phyloP scores from a whole-genome alignment of 2,113 vertebrate species.

The Dolichotis patagonum region DNA sequence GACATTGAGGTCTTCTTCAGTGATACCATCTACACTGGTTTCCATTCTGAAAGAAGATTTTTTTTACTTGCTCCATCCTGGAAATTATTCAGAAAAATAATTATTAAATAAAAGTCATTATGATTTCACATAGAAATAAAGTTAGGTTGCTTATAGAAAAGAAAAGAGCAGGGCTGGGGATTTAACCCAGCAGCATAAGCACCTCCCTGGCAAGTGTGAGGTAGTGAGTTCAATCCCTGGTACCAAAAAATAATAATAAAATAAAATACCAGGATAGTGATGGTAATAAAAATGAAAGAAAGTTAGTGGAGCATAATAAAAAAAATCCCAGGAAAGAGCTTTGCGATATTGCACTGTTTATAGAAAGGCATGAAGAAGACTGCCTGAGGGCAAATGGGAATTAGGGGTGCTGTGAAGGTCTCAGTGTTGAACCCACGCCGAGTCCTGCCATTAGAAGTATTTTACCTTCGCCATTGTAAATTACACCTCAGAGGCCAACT shows the following conservation, averaged over 20 bases:
- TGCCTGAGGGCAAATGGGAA: not conserved
- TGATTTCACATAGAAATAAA: slow-evolving; percentile 2
- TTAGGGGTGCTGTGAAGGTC: too few relatives aligned
- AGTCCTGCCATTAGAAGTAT: not conserved
- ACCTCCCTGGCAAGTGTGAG: too few relatives aligned
- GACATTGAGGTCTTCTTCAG: not conserved
- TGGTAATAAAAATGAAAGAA: too few relatives aligned
- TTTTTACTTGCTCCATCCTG: not conserved
- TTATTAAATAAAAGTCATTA: not conserved
- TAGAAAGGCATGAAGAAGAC: not conserved
- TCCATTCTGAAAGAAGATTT: not conserved
- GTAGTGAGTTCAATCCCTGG: too few relatives aligned
- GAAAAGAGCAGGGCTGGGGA: not conserved
- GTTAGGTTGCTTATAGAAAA: not conserved
- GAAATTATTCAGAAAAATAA: not conserved
- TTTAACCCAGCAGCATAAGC: too few relatives aligned
- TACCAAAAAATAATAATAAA: too few relatives aligned
- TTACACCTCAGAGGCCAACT: not conserved
- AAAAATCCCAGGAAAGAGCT: not conserved
- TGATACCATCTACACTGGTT: not conserved
- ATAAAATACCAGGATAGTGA: too few relatives aligned
- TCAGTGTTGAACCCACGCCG: not conserved
- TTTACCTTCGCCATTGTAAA: not conserved
- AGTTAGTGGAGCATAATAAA: too few relatives aligned
- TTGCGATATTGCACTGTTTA: not conserved